Percentiles rank a stretch among this genome's conserved stretches.
Evolutionary conservation across 1,140 invertebrate genomes (phyloP).

Genomic region (Saxidomus purpurata): DNA sequence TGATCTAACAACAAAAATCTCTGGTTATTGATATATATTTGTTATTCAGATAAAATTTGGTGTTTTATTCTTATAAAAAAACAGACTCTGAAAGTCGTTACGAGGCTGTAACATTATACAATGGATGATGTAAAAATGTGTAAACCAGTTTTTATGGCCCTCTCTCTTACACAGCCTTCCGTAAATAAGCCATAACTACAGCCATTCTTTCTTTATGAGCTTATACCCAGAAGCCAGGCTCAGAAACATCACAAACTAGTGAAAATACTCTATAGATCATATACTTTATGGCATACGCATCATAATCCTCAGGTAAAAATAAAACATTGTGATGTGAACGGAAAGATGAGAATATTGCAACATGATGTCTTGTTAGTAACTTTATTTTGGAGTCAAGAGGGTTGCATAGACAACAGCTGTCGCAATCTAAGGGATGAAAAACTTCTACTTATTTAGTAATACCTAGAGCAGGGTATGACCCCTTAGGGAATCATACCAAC

Average conservation of each 20-base stretch:
- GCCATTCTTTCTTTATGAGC: slow-evolving; percentile 60
- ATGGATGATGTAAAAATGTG: slow-evolving; percentile 45
- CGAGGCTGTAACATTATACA: not conserved
- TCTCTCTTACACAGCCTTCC: slow-evolving; percentile 53
- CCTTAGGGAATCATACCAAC: too few relatives aligned
- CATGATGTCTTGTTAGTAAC: not conserved
- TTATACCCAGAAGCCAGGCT: not conserved
- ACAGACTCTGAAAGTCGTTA: not conserved
- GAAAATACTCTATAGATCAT: slow-evolving; percentile 45
- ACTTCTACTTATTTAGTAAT: too few relatives aligned
- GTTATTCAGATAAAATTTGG: not conserved
- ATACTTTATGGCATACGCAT: slow-evolving; percentile 29
- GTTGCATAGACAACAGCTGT: too few relatives aligned
- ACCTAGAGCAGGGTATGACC: too few relatives aligned
- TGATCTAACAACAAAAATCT: too few relatives aligned
- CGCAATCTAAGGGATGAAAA: too few relatives aligned
- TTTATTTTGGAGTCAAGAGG: too few relatives aligned
- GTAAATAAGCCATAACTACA: slow-evolving; percentile 50
- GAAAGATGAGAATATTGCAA: not conserved
- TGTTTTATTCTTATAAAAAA: not conserved
- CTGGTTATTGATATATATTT: too few relatives aligned
- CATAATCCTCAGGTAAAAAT: slow-evolving; percentile 34
- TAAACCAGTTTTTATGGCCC: slow-evolving; percentile 48
- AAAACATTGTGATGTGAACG: not conserved
- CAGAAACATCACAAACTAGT: not conserved